Evolutionary conservation across 2,888 invertebrate species (phyloP).

Genomic region (Tipula lateralis): DNA sequence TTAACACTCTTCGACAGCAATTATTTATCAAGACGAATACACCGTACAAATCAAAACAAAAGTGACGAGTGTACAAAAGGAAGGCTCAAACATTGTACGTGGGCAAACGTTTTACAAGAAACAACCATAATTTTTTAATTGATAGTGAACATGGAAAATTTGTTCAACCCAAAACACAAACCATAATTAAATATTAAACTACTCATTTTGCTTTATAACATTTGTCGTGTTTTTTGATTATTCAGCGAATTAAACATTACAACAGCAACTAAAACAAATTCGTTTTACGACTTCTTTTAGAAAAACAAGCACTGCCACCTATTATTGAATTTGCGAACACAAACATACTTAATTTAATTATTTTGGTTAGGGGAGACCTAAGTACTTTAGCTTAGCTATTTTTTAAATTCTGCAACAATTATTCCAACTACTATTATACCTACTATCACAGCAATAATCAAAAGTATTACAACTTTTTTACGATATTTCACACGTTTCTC

Average conservation of each 20-base stretch:
- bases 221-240: not conserved
- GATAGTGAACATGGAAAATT: too few species aligned
- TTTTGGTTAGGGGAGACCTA: not conserved
- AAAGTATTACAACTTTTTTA: slow-evolving; percentile 67
- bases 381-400: slow-evolving; percentile 31
- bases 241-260: not conserved
- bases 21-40: too few species aligned
- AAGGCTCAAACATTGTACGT: too few species aligned
- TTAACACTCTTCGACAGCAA: too few species aligned
- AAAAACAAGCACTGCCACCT: not conserved
- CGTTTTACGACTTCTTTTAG: too few species aligned
- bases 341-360: not conserved
- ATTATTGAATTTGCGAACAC: not conserved
- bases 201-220: not conserved
- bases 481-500: slow-evolving; percentile 72
- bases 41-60: too few species aligned
- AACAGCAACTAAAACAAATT: too few species aligned
- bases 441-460: slow-evolving; percentile 61
- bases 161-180: not conserved
- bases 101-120: too few species aligned
- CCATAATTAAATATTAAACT: not conserved
- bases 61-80: too few species aligned
- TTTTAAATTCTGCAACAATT: slow-evolving; percentile 55
- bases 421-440: slow-evolving; percentile 64
- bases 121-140: not conserved